A percentile compares a stretch with the other conserved stretches of the same genome.
These are phyloP conservation scores for Scaptomyza reducta DNA, from an alignment of 2,888 invertebrate genomes.

Conservation along the genomic window DNA sequence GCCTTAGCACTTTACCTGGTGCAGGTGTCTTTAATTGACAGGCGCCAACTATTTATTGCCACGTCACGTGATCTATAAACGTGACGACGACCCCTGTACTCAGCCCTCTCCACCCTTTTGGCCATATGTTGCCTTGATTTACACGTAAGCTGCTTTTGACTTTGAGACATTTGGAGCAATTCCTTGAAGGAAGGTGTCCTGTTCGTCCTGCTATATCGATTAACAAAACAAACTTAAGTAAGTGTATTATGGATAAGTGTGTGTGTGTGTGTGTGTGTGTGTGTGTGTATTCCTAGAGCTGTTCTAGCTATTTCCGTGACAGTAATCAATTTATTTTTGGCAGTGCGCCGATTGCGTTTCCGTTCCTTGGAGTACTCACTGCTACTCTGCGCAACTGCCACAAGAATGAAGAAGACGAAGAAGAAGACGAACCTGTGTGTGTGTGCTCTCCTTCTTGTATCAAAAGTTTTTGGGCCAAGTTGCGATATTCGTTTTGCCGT, in stretches of 20 bases:
- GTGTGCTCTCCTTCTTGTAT: slow-evolving; percentile 15
- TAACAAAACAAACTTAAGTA: slow-evolving; percentile 68
- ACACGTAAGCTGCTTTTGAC: slow-evolving; percentile 61
- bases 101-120: background rate
- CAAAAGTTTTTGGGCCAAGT: slow-evolving; percentile 49
- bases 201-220: slow-evolving; percentile 60
- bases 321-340: slow-evolving; percentile 84
- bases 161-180: slow-evolving; percentile 54
- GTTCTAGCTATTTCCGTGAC: slow-evolving; percentile 82
- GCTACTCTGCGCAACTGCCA: slow-evolving; percentile 9
- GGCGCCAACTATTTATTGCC: slow-evolving; percentile 73
- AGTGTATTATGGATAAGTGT: slow-evolving; percentile 8
- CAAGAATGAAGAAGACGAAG: background rate
- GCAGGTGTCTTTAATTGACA: slow-evolving; percentile 77
- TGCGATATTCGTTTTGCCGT: slow-evolving; percentile 53
- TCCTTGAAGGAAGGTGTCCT: slow-evolving; percentile 41
- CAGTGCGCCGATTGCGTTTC: slow-evolving; percentile 80
- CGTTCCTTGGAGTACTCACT: slow-evolving; percentile 53
- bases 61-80: slow-evolving; percentile 74
- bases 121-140: slow-evolving; percentile 51
- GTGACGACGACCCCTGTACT: slow-evolving; percentile 23
- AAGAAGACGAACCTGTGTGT: slow-evolving; percentile 36
- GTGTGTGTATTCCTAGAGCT: slow-evolving; percentile 28
- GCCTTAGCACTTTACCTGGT: slow-evolving; percentile 29
- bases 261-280: slow-evolving; percentile 20